These are phyloP conservation scores for Ophiodon elongatus DNA, from an alignment of 2,113 vertebrate genomes.

Conservation along the genomic window DNA sequence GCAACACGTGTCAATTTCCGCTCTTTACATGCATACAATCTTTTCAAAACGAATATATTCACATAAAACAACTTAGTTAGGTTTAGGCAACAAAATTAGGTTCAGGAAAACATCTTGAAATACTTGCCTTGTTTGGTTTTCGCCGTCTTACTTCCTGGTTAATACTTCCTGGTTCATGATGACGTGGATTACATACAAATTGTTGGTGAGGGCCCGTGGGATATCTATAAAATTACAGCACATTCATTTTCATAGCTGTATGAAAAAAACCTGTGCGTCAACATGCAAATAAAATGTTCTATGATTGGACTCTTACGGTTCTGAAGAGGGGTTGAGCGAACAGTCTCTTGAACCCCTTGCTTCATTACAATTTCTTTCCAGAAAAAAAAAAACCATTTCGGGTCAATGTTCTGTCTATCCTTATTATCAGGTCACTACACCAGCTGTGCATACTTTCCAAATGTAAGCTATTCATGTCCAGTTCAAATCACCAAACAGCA, in stretches of 20 bases:
- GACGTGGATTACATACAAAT: neutral
- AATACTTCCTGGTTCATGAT: neutral
- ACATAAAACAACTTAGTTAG: neutral
- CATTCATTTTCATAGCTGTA: neutral
- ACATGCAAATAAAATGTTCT: no score
- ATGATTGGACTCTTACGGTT: neutral
- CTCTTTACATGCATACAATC: neutral
- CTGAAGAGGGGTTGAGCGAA: neutral
- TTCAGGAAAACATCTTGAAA: neutral
- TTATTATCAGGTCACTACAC: conserved; percentile 11
- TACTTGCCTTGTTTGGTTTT: neutral
- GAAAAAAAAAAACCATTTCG: neutral
- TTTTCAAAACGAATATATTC: neutral
- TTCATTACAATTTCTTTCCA: neutral
- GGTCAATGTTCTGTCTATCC: neutral
- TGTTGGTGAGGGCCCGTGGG: neutral
- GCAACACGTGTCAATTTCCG: no score
- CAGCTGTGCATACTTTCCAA: neutral
- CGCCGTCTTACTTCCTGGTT: neutral
- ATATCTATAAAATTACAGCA: neutral
- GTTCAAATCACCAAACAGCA: conserved; percentile 34
- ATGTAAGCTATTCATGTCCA: conserved; percentile 15
- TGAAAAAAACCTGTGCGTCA: neutral
- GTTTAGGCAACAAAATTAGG: neutral
- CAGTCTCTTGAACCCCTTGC: neutral